Percentiles rank a stretch among this genome's conserved stretches.
Evolutionary conservation across 37 sponge, comb jelly and placozoan genomes (phyloP).

Genomic region (Spongia lamella): DNA sequence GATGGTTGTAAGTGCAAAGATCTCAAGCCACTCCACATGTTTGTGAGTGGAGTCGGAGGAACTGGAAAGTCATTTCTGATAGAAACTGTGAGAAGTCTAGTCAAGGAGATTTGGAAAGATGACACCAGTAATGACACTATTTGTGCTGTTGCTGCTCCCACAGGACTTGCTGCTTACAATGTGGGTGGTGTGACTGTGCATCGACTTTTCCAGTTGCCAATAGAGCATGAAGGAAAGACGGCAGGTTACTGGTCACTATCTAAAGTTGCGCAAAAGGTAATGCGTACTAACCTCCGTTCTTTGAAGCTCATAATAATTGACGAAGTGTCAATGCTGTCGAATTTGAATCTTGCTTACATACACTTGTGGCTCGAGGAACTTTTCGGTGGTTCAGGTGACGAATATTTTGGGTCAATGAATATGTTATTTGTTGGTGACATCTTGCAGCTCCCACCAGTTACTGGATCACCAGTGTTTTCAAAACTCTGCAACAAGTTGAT

Average conservation of each 20-base stretch:
- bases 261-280: conserved; percentile 11
- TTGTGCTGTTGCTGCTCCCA: conserved; percentile 56
- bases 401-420: conserved; percentile 31
- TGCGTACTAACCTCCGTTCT: conserved; percentile 17
- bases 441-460: conserved; percentile 53
- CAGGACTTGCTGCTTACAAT: conserved; percentile 53
- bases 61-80: conserved; percentile 65
- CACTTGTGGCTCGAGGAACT: conserved; percentile 54
- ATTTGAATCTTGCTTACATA: conserved; percentile 17
- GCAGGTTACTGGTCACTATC: conserved; percentile 36
- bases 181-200: conserved; percentile 49
- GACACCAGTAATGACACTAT: conserved; percentile 4
- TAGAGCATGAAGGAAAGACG: conserved; percentile 45
- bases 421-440: conserved; percentile 60
- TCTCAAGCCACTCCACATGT: conserved; percentile 30
- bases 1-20: conserved; percentile 6
- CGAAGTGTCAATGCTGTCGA: conserved; percentile 53
- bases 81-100: conserved; percentile 3
- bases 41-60: conserved; percentile 49
- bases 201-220: conserved; percentile 33
- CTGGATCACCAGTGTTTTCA: conserved; percentile 38
- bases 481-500: conserved; percentile 22
- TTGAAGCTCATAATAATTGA: conserved; percentile 53
- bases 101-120: conserved; percentile 1
- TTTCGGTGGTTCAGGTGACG: conserved; percentile 35